phyloP scores from a whole-genome alignment of 2,888 invertebrate species.

The Bhutanitis thaidina region DNA sequence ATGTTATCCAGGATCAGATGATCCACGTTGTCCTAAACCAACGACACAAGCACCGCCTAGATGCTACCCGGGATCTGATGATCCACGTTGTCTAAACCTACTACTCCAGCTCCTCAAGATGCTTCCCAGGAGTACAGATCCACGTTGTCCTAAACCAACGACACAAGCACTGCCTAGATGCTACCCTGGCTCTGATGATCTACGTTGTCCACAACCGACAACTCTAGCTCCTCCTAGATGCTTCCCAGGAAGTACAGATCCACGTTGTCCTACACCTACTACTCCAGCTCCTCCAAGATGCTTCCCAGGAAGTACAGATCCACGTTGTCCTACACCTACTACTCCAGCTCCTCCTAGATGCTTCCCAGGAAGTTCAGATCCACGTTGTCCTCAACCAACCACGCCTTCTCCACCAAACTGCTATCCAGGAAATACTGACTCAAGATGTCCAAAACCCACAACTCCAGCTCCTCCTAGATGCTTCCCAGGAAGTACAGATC shows the following conservation, averaged over 20 bases:
- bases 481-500: conserved; percentile 44
- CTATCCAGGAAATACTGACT: conserved; percentile 41
- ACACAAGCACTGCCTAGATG: conserved; percentile 31
- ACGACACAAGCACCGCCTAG: conserved; percentile 34
- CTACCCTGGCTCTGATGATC: conserved; percentile 31
- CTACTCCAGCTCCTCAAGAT: conserved; percentile 27
- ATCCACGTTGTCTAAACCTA: conserved; percentile 41
- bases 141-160: conserved; percentile 31
- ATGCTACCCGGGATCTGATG: conserved; percentile 33
- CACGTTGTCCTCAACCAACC: conserved; percentile 40
- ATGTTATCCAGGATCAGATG: conserved; percentile 30
- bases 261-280: conserved; percentile 35
- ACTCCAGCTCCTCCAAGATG: conserved; percentile 34
- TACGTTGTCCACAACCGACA: conserved; percentile 27
- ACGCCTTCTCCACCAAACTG: conserved; percentile 31
- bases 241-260: conserved; percentile 36
- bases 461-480: conserved; percentile 34
- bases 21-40: conserved; percentile 40
- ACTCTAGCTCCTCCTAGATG: conserved; percentile 29
- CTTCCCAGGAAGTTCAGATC: conserved; percentile 26
- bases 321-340: conserved; percentile 41
- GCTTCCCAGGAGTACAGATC: conserved; percentile 32
- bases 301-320: conserved; percentile 49
- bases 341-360: conserved; percentile 27
- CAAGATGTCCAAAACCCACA: conserved; percentile 40